Evolutionary conservation across 2,888 invertebrate genomes (phyloP).

Genomic region (Mamestra brassicae): DNA sequence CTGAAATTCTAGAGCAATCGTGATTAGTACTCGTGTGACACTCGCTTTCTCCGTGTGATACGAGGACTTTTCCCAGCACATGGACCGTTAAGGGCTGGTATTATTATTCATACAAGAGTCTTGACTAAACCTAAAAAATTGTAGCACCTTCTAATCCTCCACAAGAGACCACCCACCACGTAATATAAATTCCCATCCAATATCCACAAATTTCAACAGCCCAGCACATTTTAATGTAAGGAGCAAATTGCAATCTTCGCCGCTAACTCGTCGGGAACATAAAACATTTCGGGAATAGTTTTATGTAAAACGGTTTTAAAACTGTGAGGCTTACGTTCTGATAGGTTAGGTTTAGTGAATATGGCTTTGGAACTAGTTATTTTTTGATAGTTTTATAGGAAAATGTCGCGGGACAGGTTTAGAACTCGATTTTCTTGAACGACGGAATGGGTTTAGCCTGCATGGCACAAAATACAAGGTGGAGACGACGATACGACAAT

Average conservation of each 20-base stretch:
- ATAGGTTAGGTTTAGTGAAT: slow-evolving; percentile 26
- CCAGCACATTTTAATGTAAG: slow-evolving; percentile 81
- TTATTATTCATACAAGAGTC: too few species aligned
- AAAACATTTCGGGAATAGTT: slow-evolving; percentile 76
- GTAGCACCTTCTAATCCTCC: slow-evolving; percentile 32
- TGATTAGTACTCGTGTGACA: too few species aligned
- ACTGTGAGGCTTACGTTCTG: slow-evolving; percentile 32
- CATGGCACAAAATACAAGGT: not conserved
- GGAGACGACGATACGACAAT: too few species aligned
- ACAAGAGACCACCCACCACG: slow-evolving; percentile 69
- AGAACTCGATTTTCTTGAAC: not conserved
- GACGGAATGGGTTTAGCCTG: too few species aligned
- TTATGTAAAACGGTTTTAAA: slow-evolving; percentile 64
- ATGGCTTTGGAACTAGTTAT: slow-evolving; percentile 12
- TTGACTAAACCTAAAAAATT: not conserved
- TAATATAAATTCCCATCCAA: slow-evolving; percentile 90
- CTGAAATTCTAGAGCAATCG: too few species aligned
- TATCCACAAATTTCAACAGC: slow-evolving; percentile 88
- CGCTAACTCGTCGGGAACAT: slow-evolving; percentile 74
- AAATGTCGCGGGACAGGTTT: slow-evolving; percentile 15
- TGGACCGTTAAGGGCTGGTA: too few species aligned
- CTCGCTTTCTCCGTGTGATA: too few species aligned
- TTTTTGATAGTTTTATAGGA: slow-evolving; percentile 37
- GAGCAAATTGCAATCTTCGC: slow-evolving; percentile 86
- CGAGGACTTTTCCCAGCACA: too few species aligned